These are phyloP conservation scores for Mimas tiliae DNA, from an alignment of 2,888 invertebrate genomes.

Conservation along the genomic window DNA sequence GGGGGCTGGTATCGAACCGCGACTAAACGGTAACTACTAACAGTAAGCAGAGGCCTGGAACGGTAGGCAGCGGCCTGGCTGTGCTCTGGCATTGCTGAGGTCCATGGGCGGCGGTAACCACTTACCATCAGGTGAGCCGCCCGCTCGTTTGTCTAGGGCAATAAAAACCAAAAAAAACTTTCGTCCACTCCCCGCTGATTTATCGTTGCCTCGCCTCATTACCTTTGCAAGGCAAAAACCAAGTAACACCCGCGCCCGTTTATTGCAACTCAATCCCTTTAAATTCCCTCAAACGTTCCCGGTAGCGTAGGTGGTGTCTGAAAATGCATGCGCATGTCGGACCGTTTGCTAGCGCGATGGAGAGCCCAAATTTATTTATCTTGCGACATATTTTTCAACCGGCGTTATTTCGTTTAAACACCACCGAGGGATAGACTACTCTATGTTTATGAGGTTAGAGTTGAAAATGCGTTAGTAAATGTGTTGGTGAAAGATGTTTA, in stretches of 20 bases:
- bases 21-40: too few species aligned
- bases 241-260: not conserved
- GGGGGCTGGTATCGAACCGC: too few species aligned
- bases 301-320: not conserved
- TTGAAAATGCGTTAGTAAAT: constrained; percentile 35
- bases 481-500: constrained; percentile 52
- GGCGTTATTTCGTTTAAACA: constrained; percentile 52
- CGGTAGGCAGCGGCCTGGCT: too few species aligned
- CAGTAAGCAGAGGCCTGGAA: too few species aligned
- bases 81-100: too few species aligned
- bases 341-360: constrained; percentile 57
- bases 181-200: too few species aligned
- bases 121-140: too few species aligned
- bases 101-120: too few species aligned
- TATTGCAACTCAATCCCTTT: not conserved
- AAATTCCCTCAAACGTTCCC: constrained; percentile 19
- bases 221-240: not conserved
- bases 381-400: constrained; percentile 56
- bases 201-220: too few species aligned
- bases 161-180: too few species aligned
- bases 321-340: constrained; percentile 46
- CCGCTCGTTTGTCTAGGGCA: too few species aligned
- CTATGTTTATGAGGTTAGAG: constrained; percentile 37
- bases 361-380: constrained; percentile 57
- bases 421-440: constrained; percentile 40